Conservation (phyloP, 2,113 vertebrate genomes). For the Chloropsis cyanopogon region DNA sequence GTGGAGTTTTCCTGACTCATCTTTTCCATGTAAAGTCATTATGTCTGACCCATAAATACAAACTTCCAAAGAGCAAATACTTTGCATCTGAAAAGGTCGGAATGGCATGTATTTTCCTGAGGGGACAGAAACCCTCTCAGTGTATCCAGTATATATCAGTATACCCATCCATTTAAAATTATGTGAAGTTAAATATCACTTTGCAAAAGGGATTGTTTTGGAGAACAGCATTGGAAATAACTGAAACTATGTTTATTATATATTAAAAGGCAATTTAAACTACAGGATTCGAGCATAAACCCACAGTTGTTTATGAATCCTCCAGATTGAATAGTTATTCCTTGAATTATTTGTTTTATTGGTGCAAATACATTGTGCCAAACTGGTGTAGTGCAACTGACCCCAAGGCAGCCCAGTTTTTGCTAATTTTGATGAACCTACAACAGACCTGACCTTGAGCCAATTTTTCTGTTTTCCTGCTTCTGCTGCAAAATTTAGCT, state of each 20-base stretch:
- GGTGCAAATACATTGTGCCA: neutral
- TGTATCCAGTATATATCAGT: neutral
- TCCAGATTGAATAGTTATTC: neutral
- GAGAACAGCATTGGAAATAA: neutral
- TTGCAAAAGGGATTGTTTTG: neutral
- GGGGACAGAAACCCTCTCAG: neutral
- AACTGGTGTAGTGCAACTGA: neutral
- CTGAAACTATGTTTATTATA: neutral
- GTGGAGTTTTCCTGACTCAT: neutral
- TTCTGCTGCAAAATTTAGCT: neutral
- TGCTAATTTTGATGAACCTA: neutral
- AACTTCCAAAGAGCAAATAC: slow-evolving; percentile 12
- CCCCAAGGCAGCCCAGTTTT: neutral
- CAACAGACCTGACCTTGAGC: neutral
- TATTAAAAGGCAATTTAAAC: neutral
- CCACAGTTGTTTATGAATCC: neutral
- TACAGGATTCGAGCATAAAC: neutral
- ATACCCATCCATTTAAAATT: neutral
- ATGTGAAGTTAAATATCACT: neutral
- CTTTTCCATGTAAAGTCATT: neutral
- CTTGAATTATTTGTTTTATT: neutral
- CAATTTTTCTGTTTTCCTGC: neutral
- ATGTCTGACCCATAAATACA: neutral
- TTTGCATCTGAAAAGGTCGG: neutral
- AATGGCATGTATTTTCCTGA: neutral